Base-by-base conservation (phyloP, 2,797 vertebrate species). In the Onychomys torridus region DNA sequence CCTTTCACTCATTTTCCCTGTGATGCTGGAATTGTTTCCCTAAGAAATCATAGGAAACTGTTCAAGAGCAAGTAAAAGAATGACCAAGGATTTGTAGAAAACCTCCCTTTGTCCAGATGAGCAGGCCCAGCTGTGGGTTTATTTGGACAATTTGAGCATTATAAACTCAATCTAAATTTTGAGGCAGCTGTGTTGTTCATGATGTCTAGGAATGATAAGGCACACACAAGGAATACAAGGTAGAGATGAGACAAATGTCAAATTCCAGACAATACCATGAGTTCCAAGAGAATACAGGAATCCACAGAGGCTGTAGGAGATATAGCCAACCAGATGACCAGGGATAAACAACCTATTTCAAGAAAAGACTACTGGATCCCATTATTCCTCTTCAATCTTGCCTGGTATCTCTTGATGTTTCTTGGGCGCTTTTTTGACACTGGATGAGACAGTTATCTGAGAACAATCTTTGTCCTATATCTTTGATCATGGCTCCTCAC, bases 1-100 rank as follows among this genome's bases (percentile, higher is more conserved):
- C n/a, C 6, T 96, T 25, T 85, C 61, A 89, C 10, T 23, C n/a
- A 46, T 79, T 94, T 93, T 84, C 57, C 49, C n/a, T 75, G 43
- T 57, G 21, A 71, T 52, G 13, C 32, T 96, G 19, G 4, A 86
- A 91, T 65, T 65, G 59, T 84, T 52, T 96, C 89, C 16, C 55
- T 59, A 52, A 84, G 37, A 69, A 76, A 16, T 57, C 23, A 82
- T 21, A 61, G 19, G 90, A 87, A 91, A 77, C 61, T 79, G 6
- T 71, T 87, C 59, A 93, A 25, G 40, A 77, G 27, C 19, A 43
- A 4, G 27, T 92, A 11, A 87, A 91, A 55, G 29, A 94, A n/a
- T 61, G 52, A 65, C 23, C 23, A 43, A 82, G 6, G 49, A 12
- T 11, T 91, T 71, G 34, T 19, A 14, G 40, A 94, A 95, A 92